Evolutionary conservation across 2,113 vertebrate genomes (phyloP).

Genomic region (Guaruba guarouba): DNA sequence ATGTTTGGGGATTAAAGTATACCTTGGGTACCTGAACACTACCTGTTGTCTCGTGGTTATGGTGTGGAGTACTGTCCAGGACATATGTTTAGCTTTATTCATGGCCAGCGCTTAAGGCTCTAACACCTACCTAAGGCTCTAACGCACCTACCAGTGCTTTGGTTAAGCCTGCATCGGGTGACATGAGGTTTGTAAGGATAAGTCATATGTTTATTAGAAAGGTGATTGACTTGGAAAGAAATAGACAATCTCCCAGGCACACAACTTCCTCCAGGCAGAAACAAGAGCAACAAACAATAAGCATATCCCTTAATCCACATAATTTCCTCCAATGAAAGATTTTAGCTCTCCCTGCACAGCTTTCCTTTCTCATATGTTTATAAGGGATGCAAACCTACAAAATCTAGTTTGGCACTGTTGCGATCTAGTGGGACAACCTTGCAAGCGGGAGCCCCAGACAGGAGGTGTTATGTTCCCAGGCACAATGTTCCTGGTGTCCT

Average conservation of each 20-base stretch:
- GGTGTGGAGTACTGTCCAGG: background rate
- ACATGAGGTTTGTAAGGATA: background rate
- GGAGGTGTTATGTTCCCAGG: background rate
- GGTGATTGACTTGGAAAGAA: background rate
- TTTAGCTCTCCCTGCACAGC: background rate
- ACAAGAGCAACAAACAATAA: background rate
- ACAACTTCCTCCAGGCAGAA: background rate
- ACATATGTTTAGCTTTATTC: background rate
- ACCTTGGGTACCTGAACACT: background rate
- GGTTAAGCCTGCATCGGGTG: background rate
- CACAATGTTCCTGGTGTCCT: background rate
- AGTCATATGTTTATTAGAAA: background rate
- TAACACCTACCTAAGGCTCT: background rate
- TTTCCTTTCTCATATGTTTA: background rate
- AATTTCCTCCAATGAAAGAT: background rate
- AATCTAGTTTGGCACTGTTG: background rate
- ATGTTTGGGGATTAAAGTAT: background rate
- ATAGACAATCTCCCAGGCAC: background rate
- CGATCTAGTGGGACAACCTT: background rate
- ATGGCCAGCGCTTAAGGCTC: background rate
- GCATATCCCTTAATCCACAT: background rate
- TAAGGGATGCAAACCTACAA: background rate
- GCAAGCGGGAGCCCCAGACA: background rate
- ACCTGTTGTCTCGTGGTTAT: accelerated
- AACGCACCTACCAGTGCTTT: background rate